phyloP scores from a whole-genome alignment of 2,797 vertebrate genomes.

The Peromyscus melanophrys region DNA sequence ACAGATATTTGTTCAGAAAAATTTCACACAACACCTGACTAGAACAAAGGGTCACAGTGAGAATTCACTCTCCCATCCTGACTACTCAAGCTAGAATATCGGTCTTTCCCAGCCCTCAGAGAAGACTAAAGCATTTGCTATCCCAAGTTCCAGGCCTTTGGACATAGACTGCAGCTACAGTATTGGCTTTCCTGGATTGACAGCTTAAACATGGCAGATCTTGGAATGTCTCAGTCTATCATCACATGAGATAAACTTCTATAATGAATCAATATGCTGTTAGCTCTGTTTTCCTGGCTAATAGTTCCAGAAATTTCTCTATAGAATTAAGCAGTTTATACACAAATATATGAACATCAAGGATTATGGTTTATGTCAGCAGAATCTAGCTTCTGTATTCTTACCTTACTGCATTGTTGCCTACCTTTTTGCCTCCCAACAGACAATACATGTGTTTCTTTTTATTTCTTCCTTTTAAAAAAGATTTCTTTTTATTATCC shows the following conservation, averaged over 20 bases:
- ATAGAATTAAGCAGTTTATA: not conserved
- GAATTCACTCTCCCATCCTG: not conserved
- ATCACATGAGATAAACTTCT: not conserved
- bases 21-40: not conserved
- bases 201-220: not conserved
- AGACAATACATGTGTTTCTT: not conserved
- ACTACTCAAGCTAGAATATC: not conserved
- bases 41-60: not conserved
- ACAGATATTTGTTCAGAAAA: not conserved
- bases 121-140: not conserved
- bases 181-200: not conserved
- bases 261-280: not conserved
- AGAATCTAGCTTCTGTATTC: not conserved
- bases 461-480: not conserved
- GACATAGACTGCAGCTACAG: not conserved
- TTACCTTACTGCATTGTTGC: not conserved
- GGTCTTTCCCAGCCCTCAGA: not conserved
- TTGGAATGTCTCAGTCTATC: not conserved
- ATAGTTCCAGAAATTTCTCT: not conserved
- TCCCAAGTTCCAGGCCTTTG: not conserved
- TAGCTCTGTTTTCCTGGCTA: not conserved
- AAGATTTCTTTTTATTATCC: not conserved
- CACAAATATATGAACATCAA: not conserved
- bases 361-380: not conserved
- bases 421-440: conserved; percentile 1